Evolutionary conservation across 1,140 invertebrate genomes (phyloP).

Genomic region (Watersipora subatra): DNA sequence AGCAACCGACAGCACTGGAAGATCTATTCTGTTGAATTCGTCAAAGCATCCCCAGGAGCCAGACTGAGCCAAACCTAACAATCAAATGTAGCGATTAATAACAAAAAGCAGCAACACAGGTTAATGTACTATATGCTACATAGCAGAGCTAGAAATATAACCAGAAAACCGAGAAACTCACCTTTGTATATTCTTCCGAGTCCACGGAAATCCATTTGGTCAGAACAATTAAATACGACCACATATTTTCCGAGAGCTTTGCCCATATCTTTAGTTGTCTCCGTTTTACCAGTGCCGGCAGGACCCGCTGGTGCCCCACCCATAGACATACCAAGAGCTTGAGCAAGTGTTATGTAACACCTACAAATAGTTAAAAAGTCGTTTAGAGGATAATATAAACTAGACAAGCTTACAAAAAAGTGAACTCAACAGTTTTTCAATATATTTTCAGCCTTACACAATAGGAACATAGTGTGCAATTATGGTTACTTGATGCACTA

Average conservation of each 20-base stretch:
- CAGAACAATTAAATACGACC: constrained; percentile 94
- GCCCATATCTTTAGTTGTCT: constrained; percentile 96
- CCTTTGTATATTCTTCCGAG: constrained; percentile 78
- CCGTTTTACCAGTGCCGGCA: constrained; percentile 89
- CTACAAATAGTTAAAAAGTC: constrained; percentile 43
- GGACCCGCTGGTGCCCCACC: constrained; percentile 88
- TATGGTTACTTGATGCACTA: no score
- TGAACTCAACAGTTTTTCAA: constrained; percentile 2
- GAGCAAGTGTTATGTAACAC: constrained; percentile 88
- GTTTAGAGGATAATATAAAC: no score
- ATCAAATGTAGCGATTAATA: no score
- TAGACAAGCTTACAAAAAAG: constrained; percentile 4
- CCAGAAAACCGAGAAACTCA: constrained; percentile 24
- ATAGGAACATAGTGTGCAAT: no score
- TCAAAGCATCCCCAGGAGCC: constrained; percentile 93
- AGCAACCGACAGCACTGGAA: constrained; percentile 86
- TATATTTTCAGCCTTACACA: no score
- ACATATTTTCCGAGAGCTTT: constrained; percentile 93
- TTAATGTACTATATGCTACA: no score
- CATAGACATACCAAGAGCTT: constrained; percentile 88
- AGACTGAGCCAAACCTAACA: constrained; percentile 70
- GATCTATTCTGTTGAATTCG: constrained; percentile 88
- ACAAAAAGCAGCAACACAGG: no score
- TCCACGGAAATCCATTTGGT: constrained; percentile 93
- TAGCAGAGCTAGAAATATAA: no score